Evolutionary conservation across 2,888 invertebrate genomes (phyloP).

Genomic region (Mythimna loreyi): DNA sequence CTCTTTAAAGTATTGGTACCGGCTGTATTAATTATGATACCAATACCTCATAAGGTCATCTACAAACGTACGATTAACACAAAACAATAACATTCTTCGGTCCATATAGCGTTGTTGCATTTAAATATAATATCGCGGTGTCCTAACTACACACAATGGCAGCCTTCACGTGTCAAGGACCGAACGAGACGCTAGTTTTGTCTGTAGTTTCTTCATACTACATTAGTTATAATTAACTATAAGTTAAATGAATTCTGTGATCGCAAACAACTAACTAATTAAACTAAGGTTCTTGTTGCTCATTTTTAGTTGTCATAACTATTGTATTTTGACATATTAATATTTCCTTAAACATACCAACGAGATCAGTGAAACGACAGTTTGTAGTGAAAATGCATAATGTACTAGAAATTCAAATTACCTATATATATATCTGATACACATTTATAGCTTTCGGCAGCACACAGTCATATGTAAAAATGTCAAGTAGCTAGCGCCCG

Average conservation of each 20-base stretch:
- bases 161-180: slow-evolving; percentile 75
- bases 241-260: slow-evolving; percentile 16
- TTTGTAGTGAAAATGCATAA: slow-evolving; percentile 14
- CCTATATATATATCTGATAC: background rate
- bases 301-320: background rate
- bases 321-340: slow-evolving; percentile 24
- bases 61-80: slow-evolving; percentile 40
- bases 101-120: slow-evolving; percentile 73
- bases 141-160: slow-evolving; percentile 62
- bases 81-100: slow-evolving; percentile 79
- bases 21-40: slow-evolving; percentile 20
- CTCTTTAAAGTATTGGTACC: slow-evolving; percentile 10
- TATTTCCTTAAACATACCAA: slow-evolving; percentile 1
- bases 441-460: background rate
- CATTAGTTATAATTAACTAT: slow-evolving; percentile 36
- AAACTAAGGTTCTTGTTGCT: slow-evolving; percentile 15
- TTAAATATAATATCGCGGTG: slow-evolving; percentile 78
- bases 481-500: slow-evolving; percentile 4
- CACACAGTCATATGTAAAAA: slow-evolving; percentile 17
- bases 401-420: background rate
- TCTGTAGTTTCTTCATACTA: slow-evolving; percentile 42
- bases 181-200: slow-evolving; percentile 35
- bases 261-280: slow-evolving; percentile 45
- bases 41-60: slow-evolving; percentile 17
- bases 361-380: slow-evolving; percentile 23